Evolutionary conservation across 1,140 invertebrate species (phyloP), one percentile per base, ranked within the genome.

Genomic region (Campoletis sonorensis): DNA sequence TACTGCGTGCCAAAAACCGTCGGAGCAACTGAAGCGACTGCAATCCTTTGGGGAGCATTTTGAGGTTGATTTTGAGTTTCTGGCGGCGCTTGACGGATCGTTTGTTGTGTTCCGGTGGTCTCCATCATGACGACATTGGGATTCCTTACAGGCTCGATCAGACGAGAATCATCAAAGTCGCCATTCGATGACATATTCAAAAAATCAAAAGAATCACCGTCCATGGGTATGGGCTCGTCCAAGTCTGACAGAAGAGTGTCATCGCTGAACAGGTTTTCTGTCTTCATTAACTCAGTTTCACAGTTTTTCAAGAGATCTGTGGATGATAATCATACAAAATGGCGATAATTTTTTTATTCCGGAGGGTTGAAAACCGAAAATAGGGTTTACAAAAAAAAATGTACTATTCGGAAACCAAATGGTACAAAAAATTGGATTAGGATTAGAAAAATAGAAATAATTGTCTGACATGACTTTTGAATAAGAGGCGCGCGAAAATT

Each of bases 241-340:
- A 91, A 79, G 71, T 91, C 88, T 0, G 88, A 88, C 0, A 92
- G 79, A 4, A 92, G 82, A 30, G 88, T 84, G 16, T 91, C 91
- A 79, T 92, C 91, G 0, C 85, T 89, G 49, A 92, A 91, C 18
- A 91, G 83, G 78, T 85, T 88, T 79, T 89, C 91, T 85, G 85
- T 89, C 79, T 91, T 91, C 58, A 92, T 70, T n/a, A 92, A 81
- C 54, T 92, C 91, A 64, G 75, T 91, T 81, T 91, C 90, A 84
- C 89, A 92, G 64, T 90, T 91, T 26, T 88, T 88, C 1, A 92
- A 70, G 0, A 92, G 79, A 86, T 92, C 91, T 92, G 83, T 33
- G 21, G 18, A 49, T 40, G 45, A 82, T 40, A 81, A 79, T 26
- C 16, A 4, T 33, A 79, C 5, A 77, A 76, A 45, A 13, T 45